Conservation (phyloP, 2,888 invertebrate species). For the Microplitis deprimator region DNA sequence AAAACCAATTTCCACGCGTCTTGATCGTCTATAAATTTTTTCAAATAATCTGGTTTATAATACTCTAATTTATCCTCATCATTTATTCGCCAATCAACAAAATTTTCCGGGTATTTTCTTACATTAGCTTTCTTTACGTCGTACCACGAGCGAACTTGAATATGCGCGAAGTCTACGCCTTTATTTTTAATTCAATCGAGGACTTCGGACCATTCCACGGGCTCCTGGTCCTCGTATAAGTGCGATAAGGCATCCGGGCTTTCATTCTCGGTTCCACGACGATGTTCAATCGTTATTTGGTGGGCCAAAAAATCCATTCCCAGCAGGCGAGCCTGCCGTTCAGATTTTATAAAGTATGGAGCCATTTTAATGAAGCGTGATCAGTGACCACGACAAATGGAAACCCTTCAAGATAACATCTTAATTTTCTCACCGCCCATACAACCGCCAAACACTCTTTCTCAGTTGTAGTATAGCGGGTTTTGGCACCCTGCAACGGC, state of each 20-base stretch:
- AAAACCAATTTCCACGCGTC: too few species aligned
- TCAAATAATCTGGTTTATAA: too few species aligned
- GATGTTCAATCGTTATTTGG: too few species aligned
- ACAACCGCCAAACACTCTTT: too few species aligned
- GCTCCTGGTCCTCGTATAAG: not conserved
- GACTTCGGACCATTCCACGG: not conserved
- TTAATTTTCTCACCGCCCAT: too few species aligned
- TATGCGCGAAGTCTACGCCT: not conserved
- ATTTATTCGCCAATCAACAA: not conserved
- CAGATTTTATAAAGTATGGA: too few species aligned
- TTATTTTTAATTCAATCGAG: not conserved
- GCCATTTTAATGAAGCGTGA: too few species aligned
- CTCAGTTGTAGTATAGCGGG: not conserved
- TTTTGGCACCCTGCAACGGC: slow-evolving; percentile 22
- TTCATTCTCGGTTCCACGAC: not conserved
- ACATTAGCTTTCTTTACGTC: not conserved
- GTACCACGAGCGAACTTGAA: not conserved
- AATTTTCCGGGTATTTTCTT: not conserved
- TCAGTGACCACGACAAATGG: too few species aligned
- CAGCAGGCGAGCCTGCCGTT: too few species aligned
- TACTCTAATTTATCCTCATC: not conserved
- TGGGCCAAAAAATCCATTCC: too few species aligned
- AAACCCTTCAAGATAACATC: too few species aligned
- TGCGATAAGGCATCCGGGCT: not conserved
- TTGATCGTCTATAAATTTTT: too few species aligned